Evolutionary conservation across 2,113 vertebrate genomes (phyloP), one percentile per base, ranked within the genome.

Genomic region (Ranitomeya imitator): DNA sequence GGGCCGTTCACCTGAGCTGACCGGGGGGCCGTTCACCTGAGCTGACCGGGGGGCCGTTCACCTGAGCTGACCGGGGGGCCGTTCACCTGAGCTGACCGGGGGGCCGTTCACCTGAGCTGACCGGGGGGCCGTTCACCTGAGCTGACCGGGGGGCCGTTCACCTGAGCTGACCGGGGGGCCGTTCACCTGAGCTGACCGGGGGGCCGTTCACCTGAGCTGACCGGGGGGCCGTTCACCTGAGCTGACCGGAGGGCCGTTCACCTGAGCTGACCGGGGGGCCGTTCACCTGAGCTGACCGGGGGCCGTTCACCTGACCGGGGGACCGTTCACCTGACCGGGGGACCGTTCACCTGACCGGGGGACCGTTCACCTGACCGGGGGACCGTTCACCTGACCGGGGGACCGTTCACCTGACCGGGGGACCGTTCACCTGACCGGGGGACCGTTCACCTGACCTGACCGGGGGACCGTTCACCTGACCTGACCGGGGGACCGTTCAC

Each of bases 391-490:
- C 63, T 69, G 54, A 69, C 54, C 37, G 59, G 19, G 60, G 37
- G n/a, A 65, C 61, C 60, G 31, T 80, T n/a, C n/a, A 67, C 61
- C 63, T 69, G 54, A 69, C 54, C 37, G 59, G 19, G 60, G 37
- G n/a, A 65, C 61, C 60, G 31, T 80, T n/a, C n/a, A 67, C 61
- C 63, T 69, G 54, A 69, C 54, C 37, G 59, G 19, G 60, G 37
- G n/a, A 65, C 61, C 60, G 31, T 80, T n/a, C n/a, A n/a, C n/a
- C n/a, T n/a, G n/a, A 67, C 61, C 63, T 69, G 54, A 69, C 54
- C 37, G 59, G 19, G 60, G 37, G n/a, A 65, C 61, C 60, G 31
- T 80, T n/a, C n/a, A n/a, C n/a, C n/a, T n/a, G n/a, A 67, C 61
- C 63, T 69, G 54, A 69, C 54, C 37, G 59, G 19, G 60, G 37